These are phyloP conservation scores for Diarsia brunnea DNA, from an alignment of 2,888 invertebrate genomes.

Conservation along the genomic window DNA sequence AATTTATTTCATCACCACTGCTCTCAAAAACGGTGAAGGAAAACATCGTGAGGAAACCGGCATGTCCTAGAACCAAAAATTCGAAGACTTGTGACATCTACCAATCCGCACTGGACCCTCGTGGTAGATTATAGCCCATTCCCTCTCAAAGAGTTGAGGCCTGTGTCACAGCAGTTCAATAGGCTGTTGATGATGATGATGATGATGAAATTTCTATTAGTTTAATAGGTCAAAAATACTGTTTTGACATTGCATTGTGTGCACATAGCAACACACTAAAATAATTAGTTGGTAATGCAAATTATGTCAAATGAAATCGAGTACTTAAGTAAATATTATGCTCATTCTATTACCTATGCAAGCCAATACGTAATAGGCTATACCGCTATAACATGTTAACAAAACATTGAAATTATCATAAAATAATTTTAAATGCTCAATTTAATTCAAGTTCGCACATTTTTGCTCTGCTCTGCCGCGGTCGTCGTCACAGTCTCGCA, in stretches of 20 bases:
- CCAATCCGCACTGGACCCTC: too few relatives aligned
- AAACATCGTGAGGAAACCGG: too few relatives aligned
- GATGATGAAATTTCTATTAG: constrained; percentile 4
- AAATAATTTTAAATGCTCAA: constrained; percentile 10
- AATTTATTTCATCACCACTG: too few relatives aligned
- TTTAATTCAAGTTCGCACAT: constrained; percentile 8
- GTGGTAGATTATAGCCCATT: too few relatives aligned
- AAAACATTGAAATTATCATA: constrained; percentile 5
- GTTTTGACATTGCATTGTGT: background rate
- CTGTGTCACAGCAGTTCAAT: too few relatives aligned
- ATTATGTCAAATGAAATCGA: constrained; percentile 22
- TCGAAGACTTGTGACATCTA: too few relatives aligned
- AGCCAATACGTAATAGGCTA: constrained; percentile 16
- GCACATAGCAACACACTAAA: background rate
- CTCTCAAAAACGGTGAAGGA: too few relatives aligned
- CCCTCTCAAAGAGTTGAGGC: too few relatives aligned
- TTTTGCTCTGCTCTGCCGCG: background rate
- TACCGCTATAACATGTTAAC: constrained; percentile 2
- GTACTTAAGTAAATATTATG: constrained; percentile 19
- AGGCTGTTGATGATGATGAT: too few relatives aligned
- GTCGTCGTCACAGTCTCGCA: background rate
- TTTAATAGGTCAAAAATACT: background rate
- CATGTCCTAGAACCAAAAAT: too few relatives aligned
- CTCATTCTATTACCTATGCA: background rate
- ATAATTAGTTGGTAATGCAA: background rate